A percentile compares a stretch with the other conserved stretches of the same genome.
Evolutionary conservation across 2,113 vertebrate genomes (phyloP).

Genomic region (Catharus bicknelli): DNA sequence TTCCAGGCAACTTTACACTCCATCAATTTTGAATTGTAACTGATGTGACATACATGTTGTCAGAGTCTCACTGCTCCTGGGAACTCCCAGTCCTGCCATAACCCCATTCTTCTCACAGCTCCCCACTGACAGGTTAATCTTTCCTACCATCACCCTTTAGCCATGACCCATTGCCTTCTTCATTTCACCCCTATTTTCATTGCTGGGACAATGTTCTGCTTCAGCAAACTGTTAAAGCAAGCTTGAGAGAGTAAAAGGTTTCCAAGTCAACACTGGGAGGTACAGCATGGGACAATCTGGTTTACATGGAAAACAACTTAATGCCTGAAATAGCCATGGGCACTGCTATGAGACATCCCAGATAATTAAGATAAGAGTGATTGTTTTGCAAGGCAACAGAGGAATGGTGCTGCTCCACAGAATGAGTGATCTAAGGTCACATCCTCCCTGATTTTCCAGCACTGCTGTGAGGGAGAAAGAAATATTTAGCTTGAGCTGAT

Average conservation of each 20-base stretch:
- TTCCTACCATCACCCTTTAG: conserved; percentile 27
- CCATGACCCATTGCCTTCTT: conserved; percentile 8
- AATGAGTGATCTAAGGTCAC: conserved; percentile 4
- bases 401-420: background rate
- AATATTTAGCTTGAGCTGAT: conserved; percentile 5
- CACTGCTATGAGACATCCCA: background rate
- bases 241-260: background rate
- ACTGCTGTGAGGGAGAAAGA: background rate
- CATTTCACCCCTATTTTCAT: background rate
- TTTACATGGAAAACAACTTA: conserved; percentile 11
- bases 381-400: conserved; percentile 24
- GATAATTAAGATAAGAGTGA: conserved; percentile 19
- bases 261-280: background rate
- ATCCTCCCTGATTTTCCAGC: conserved; percentile 38
- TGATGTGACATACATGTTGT: conserved; percentile 8
- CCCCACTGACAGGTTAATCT: conserved; percentile 35
- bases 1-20: conserved; percentile 32
- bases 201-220: conserved; percentile 28
- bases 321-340: background rate
- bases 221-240: conserved; percentile 20
- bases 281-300: background rate
- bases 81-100: conserved; percentile 22
- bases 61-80: background rate
- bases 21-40: conserved; percentile 24
- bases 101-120: conserved; percentile 6